Evolutionary conservation across 2,888 invertebrate genomes (phyloP), one percentile per base, ranked within the genome.

Genomic region (Altica lythri): DNA sequence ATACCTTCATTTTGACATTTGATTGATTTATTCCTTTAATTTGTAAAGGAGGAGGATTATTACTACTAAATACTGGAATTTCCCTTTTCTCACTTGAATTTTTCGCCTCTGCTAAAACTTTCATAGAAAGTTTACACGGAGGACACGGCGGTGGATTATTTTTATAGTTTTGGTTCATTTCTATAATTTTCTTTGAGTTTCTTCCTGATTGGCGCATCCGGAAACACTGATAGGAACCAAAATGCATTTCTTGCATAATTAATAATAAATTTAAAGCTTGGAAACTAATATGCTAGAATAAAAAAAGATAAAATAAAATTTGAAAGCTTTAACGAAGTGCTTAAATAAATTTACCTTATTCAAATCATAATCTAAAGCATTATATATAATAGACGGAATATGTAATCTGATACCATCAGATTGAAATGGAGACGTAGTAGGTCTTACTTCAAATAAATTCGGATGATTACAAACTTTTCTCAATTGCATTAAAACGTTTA

Each of bases 391-490:
- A 57, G 90, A 89, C 12, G 92, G 89, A 52, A 87, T 86, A 60
- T 79, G 78, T 71, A 83, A 83, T 35, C 81, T 79, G 59, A 96
- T 83, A 19, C 88, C 86, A 61, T 88, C 85, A 84, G 91, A 88
- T 77, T 89, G 90, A 79, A 97, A 93, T 56, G 99, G 96, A 40
- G 98, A 95, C 47, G 89, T 81, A 34, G 94, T 95, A 42, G 97
- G 95, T 52, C 99, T 85, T 60, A 94, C 90, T 82, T 99, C 99
- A 79, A 97, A 97, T 72, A 97, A 83, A 80, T 97, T 95, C 10
- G 97, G 97, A 81, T 97, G 97, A 80, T 97, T 97, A 81, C 97
- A 97, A 64, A 95, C 95, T 81, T 97, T 97, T 50, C 97, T 83
- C 72, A 97, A 80, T 78, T 97, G 96, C 96, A 97, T 97, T 57